These are phyloP conservation scores for Forficula auricularia DNA, from an alignment of 1,140 invertebrate genomes.

Conservation along the genomic window DNA sequence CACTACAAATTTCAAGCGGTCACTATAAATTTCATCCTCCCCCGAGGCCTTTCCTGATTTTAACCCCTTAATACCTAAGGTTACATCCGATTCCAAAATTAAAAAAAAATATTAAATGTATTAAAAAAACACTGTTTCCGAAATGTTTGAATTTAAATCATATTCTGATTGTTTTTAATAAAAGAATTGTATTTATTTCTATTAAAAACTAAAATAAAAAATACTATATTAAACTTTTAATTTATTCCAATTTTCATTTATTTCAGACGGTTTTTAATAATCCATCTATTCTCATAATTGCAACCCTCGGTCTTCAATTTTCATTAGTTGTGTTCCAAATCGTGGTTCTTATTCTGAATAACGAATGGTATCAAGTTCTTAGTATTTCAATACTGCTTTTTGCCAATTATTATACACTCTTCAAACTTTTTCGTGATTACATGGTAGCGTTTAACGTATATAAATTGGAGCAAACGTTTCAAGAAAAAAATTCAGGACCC, in stretches of 20 bases:
- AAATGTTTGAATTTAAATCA: too few relatives aligned
- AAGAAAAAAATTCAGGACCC: slow-evolving; percentile 31
- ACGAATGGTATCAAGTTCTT: slow-evolving; percentile 81
- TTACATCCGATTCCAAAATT: too few relatives aligned
- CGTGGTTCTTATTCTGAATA: slow-evolving; percentile 51
- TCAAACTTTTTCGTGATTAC: slow-evolving; percentile 72
- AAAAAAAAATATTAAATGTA: too few relatives aligned
- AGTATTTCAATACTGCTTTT: slow-evolving; percentile 69
- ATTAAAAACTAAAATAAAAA: too few relatives aligned
- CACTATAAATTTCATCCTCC: too few relatives aligned
- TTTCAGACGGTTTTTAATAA: slow-evolving; percentile 70
- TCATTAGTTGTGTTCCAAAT: slow-evolving; percentile 59
- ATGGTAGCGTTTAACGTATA: slow-evolving; percentile 68
- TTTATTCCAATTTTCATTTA: slow-evolving; percentile 6
- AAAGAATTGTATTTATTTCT: too few relatives aligned
- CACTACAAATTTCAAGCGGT: too few relatives aligned
- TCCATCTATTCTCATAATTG: slow-evolving; percentile 61
- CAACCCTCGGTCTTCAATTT: slow-evolving; percentile 53
- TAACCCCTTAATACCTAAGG: too few relatives aligned
- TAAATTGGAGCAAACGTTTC: slow-evolving; percentile 49
- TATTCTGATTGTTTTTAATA: too few relatives aligned
- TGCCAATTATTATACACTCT: slow-evolving; percentile 81
- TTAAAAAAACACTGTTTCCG: too few relatives aligned
- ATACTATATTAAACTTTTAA: too few relatives aligned
- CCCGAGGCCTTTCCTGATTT: too few relatives aligned